Base-by-base conservation (phyloP, 2,888 invertebrate species). In the Philaethria dido region DNA sequence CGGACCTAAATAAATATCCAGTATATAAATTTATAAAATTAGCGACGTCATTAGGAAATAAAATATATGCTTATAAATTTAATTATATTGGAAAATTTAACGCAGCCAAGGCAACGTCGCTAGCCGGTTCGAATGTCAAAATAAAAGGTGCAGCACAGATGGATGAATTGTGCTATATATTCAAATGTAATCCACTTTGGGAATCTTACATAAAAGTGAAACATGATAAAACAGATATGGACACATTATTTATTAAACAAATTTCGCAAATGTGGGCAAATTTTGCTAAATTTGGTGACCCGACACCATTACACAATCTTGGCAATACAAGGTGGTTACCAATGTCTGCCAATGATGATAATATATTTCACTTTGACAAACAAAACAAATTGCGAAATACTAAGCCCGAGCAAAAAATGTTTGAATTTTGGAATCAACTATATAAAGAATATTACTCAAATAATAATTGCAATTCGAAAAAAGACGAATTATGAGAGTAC, bases 151-250 rank as follows among this genome's bases (percentile, higher is more conserved):
- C 91, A n/a, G 85, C 92, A 0, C 87, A 85, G 55, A 93, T 90
- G 20, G 93, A 93, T 67, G 93, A 93, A 78, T 79, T 92, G 71
- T 89, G 91, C 72, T 93, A 93, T 72, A 73, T 93, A 59, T 81
- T 93, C 60, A 89, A 82, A 80, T 93, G 93, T 75, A 86, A 88
- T 70, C 92, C 89, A 4, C 76, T 88, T 66, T 82, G 81, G 81
- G 86, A 89, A 73, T 71, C 72, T 68, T 93, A 93, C 70, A 76
- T 82, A 20, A 77, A 81, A 64, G 68, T 84, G 25, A 81, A 70
- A 50, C 75, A 80, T n/a, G 74, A 80, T 39, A 69, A 74, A 16
- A 69, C 74, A 20, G 75, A 81, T 62, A 84, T 48, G 66, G 91
- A 93, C 69, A 83, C 80, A 77, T 73, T 72, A 25, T 85, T 92